Conservation (phyloP, 2,888 invertebrate species). For the Tiliacea citrago region DNA sequence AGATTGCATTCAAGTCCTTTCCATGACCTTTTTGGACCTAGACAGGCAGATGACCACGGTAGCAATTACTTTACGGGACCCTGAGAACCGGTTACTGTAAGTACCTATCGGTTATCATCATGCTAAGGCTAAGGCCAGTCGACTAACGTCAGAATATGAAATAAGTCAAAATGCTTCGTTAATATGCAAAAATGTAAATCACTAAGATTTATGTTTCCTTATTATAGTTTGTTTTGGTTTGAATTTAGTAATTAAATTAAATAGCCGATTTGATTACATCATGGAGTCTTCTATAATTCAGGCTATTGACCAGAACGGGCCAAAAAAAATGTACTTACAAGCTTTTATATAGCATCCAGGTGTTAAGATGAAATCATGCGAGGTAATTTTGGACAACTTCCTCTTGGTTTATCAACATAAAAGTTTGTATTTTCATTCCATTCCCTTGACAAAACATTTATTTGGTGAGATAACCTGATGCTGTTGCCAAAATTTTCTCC, state of each 20-base stretch:
- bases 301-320: neutral
- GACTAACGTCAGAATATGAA: neutral
- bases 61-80: constrained; percentile 10
- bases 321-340: neutral
- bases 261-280: constrained; percentile 23
- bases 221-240: constrained; percentile 33
- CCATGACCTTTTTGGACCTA: neutral
- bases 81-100: constrained; percentile 33
- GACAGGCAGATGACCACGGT: neutral
- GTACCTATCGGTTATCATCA: constrained; percentile 23
- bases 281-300: neutral
- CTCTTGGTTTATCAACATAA: neutral
- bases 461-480: neutral
- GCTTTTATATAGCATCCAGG: neutral
- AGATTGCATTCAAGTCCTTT: neutral
- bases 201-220: constrained; percentile 43
- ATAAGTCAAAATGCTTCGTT: constrained; percentile 5
- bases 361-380: neutral
- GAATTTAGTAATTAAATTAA: constrained; percentile 22
- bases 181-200: constrained; percentile 35
- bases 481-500: neutral
- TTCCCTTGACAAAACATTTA: neutral
- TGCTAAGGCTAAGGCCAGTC: constrained; percentile 38
- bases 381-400: neutral
- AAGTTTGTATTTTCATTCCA: neutral